Conservation (phyloP, 2,888 invertebrate species). For the Busseola fusca region DNA sequence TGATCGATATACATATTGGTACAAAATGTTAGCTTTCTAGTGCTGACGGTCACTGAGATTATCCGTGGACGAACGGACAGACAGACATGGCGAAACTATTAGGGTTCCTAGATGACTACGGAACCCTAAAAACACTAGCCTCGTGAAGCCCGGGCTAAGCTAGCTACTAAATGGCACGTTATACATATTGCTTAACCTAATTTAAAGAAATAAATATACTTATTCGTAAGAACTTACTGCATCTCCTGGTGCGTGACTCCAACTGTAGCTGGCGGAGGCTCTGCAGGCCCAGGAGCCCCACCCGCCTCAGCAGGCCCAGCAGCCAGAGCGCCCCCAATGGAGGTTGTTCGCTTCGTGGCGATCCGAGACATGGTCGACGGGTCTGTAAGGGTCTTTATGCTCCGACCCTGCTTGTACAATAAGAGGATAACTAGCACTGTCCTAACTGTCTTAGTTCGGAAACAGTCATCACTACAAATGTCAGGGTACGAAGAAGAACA, state of each 20-base stretch:
- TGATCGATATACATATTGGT: too few species aligned
- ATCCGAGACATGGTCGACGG: not conserved
- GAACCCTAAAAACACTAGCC: too few species aligned
- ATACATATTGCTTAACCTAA: too few species aligned
- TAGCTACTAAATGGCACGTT: too few species aligned
- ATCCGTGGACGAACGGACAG: too few species aligned
- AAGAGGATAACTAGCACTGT: not conserved
- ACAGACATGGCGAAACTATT: too few species aligned
- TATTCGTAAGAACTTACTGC: slow-evolving; percentile 25
- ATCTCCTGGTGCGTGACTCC: slow-evolving; percentile 24
- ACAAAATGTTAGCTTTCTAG: too few species aligned
- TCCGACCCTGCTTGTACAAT: not conserved
- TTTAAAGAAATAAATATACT: not conserved
- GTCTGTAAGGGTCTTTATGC: not conserved
- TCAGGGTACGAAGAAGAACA: not conserved
- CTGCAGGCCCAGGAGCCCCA: too few species aligned
- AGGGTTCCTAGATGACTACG: too few species aligned
- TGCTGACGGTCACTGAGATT: too few species aligned
- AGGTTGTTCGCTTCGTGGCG: not conserved
- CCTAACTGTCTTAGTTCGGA: not conserved
- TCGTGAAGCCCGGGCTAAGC: too few species aligned
- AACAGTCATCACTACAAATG: not conserved
- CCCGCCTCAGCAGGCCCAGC: not conserved
- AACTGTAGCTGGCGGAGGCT: accelerated
- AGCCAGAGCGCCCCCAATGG: not conserved